Conservation (phyloP, 2,797 vertebrate genomes). For the Chelmon rostratus region DNA sequence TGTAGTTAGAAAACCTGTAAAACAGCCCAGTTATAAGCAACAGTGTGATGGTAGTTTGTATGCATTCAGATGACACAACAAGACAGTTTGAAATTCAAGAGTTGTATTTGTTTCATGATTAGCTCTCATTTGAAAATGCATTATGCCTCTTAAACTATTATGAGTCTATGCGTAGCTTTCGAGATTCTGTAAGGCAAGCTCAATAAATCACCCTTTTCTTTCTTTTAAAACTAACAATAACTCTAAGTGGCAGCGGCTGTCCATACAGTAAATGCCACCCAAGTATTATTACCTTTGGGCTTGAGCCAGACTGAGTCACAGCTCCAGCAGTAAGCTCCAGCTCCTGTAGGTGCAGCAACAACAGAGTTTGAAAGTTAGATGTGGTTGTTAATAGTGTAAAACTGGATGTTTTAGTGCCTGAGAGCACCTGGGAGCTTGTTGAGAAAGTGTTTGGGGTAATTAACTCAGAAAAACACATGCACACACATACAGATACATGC, state of each 20-base stretch:
- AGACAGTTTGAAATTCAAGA: background rate
- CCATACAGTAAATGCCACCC: constrained; percentile 55
- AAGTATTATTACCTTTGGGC: constrained; percentile 64
- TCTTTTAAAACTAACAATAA: constrained; percentile 58
- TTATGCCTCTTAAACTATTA: constrained; percentile 17
- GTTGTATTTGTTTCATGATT: constrained; percentile 19
- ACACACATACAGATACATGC: background rate
- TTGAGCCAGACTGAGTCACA: constrained; percentile 60
- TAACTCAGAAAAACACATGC: constrained; percentile 4
- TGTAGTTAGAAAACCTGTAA: constrained; percentile 11
- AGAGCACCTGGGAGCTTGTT: constrained; percentile 5
- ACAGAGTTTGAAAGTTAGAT: constrained; percentile 45
- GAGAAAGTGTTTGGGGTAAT: constrained; percentile 16
- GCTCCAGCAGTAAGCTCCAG: constrained; percentile 49
- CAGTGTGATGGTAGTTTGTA: background rate
- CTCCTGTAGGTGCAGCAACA: constrained; percentile 35
- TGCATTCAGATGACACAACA: constrained; percentile 8
- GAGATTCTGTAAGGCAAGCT: constrained; percentile 17
- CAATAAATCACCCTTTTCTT: constrained; percentile 41
- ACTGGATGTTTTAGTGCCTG: constrained; percentile 28
- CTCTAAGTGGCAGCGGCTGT: constrained; percentile 55
- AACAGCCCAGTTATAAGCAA: background rate
- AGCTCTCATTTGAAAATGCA: constrained; percentile 36
- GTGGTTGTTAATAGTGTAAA: constrained; percentile 31
- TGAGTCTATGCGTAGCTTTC: constrained; percentile 12